These are phyloP conservation scores for Psammodynastes pulverulentus DNA, from an alignment of 2,113 vertebrate genomes.

Conservation along the genomic window DNA sequence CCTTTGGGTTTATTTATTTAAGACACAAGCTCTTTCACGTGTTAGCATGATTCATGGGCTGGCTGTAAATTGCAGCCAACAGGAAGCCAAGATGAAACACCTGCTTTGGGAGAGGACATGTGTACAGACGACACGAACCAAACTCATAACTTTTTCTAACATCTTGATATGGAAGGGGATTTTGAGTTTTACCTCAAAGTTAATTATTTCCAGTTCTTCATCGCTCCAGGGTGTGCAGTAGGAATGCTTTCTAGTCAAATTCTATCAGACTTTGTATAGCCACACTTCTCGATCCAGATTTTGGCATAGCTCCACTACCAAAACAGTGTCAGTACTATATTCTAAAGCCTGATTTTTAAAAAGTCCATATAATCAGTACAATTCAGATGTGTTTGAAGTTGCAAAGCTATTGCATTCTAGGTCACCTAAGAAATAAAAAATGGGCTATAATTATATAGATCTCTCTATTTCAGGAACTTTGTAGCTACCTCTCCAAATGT, in stretches of 20 bases:
- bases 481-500: background rate
- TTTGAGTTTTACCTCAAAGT: background rate
- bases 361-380: background rate
- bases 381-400: background rate
- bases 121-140: background rate
- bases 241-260: background rate
- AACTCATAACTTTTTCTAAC: background rate
- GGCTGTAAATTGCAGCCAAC: background rate
- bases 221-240: background rate
- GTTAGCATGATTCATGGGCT: background rate
- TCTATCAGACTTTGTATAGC: background rate
- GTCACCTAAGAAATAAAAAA: background rate
- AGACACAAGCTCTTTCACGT: background rate
- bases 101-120: background rate
- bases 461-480: background rate
- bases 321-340: background rate
- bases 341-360: background rate
- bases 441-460: background rate
- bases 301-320: background rate
- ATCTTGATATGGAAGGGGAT: background rate
- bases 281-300: background rate
- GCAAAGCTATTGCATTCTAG: background rate
- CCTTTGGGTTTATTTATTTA: background rate
- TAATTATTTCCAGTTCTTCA: background rate
- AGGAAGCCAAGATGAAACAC: background rate